Base-by-base conservation (phyloP, 2,888 invertebrate species). In the Nymphalis urticae region DNA sequence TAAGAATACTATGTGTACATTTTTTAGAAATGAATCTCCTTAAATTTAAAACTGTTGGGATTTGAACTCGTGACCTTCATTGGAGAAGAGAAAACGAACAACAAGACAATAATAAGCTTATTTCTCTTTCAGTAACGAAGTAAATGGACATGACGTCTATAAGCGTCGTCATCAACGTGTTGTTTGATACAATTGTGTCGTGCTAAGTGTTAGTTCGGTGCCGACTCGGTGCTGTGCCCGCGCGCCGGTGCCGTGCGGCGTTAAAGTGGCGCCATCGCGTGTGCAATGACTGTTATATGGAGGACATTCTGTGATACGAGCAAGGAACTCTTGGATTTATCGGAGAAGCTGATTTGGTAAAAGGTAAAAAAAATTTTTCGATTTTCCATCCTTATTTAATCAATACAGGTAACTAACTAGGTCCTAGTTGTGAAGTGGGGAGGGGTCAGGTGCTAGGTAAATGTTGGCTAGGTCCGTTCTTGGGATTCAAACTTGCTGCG, bases 201-300 rank as follows among this genome's bases (percentile, higher is more conserved):
- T 58, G 58, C 42, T 32, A 7, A 32, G 56, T 56, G 56, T n/a
- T 32, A 9, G 54, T 56, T 27, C 8, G n/a, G 54, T 58, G 54
- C 17, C 54, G 54, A 7, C 32, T 42, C 24, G 21, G 65, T 65
- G 65, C 24, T 32, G 61, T 48, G 62, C n/a, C n/a, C 13, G 48
- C 5, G 62, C 51, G 62, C 32, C 21, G n/a, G 13, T 59, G 17
- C 56, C 61, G 48, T 62, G 67, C 50, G 50, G 68, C 51, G 62
- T 32, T 32, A 66, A 32, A 66, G 73, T 74, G 70, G 66, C 72
- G 62, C 61, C 63, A 47, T 53, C 62, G 65, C 61, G 68, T 72
- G 76, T 78, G 79, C 75, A 68, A 79, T 79, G 79, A 76, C 62
- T 77, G 75, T 75, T 72, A 72, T 68, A 72, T 74, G 75, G 77